Percentiles rank a stretch among this genome's conserved stretches.
Evolutionary conservation across 1,140 invertebrate genomes (phyloP).

Genomic region (Saccostrea cuccullata): DNA sequence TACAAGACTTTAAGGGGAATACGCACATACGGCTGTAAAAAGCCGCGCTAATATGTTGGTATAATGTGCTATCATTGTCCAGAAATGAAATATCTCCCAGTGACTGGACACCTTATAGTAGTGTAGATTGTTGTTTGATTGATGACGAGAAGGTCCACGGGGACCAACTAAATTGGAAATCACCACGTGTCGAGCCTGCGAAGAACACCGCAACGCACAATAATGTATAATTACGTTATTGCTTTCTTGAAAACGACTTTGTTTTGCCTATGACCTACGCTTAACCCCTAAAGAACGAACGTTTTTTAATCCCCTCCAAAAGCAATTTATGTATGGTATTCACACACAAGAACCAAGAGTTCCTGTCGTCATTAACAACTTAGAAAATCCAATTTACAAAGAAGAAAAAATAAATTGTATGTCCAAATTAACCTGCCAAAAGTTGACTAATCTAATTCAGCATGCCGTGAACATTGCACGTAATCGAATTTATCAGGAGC

Average conservation of each 20-base stretch:
- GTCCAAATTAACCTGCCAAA: slow-evolving; percentile 35
- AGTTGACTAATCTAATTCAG: slow-evolving; percentile 26
- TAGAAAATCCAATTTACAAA: slow-evolving; percentile 35
- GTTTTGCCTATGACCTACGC: slow-evolving; percentile 18
- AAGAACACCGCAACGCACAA: not conserved
- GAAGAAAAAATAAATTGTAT: slow-evolving; percentile 27
- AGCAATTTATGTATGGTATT: slow-evolving; percentile 36
- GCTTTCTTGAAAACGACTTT: not conserved
- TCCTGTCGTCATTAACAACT: slow-evolving; percentile 31
- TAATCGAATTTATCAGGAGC: slow-evolving; percentile 12
- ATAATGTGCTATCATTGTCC: not conserved
- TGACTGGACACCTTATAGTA: not conserved
- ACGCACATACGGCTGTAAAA: too few relatives aligned
- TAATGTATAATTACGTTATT: slow-evolving; percentile 1
- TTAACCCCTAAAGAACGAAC: slow-evolving; percentile 28
- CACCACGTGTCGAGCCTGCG: not conserved
- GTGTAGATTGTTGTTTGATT: not conserved
- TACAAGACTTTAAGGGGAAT: too few relatives aligned
- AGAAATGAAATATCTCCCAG: not conserved
- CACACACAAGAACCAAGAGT: not conserved
- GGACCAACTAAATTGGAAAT: slow-evolving; percentile 7
- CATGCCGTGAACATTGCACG: not conserved
- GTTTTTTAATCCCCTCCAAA: slow-evolving; percentile 22
- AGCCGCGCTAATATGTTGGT: not conserved
- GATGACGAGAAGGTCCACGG: not conserved